These are phyloP conservation scores for Erpetoichthys calabaricus DNA, from an alignment of 2,797 vertebrate species.

Conservation along the genomic window DNA sequence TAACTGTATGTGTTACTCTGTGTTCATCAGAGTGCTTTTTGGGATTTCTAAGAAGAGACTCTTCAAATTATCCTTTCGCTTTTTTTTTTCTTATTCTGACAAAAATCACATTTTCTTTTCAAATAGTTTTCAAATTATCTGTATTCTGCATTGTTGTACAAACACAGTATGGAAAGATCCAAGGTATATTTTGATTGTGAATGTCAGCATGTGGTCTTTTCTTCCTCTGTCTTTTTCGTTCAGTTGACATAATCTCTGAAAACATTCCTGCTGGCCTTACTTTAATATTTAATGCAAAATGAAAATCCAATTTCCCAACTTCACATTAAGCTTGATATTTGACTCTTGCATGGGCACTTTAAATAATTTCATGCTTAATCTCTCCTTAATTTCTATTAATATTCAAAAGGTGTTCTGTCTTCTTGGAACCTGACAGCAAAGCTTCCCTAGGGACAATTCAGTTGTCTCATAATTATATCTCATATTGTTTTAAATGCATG, in stretches of 20 bases:
- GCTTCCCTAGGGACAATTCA: conserved; percentile 19
- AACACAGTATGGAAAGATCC: too few species aligned
- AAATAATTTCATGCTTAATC: conserved; percentile 21
- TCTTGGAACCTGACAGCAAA: conserved; percentile 16
- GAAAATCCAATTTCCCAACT: conserved; percentile 16
- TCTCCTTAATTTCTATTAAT: conserved; percentile 29
- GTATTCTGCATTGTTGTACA: too few species aligned
- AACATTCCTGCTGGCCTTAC: conserved; percentile 5
- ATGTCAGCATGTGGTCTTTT: too few species aligned
- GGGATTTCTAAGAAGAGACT: too few species aligned
- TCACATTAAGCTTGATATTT: conserved; percentile 10
- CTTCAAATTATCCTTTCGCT: too few species aligned
- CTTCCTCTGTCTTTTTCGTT: conserved; percentile 15
- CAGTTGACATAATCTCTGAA: conserved; percentile 11
- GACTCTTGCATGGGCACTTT: conserved; percentile 10
- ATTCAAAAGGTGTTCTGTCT: conserved; percentile 20
- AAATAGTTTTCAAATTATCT: too few species aligned
- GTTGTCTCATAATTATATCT: conserved; percentile 24
- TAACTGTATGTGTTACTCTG: too few species aligned
- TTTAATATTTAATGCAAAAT: conserved; percentile 27
- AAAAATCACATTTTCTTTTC: too few species aligned
- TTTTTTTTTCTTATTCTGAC: too few species aligned
- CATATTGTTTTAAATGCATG: conserved; percentile 18
- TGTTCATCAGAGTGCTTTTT: too few species aligned
- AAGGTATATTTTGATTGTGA: too few species aligned